Base-by-base conservation (phyloP, 2,797 vertebrate genomes). In the Aselliscus stoliczkanus region DNA sequence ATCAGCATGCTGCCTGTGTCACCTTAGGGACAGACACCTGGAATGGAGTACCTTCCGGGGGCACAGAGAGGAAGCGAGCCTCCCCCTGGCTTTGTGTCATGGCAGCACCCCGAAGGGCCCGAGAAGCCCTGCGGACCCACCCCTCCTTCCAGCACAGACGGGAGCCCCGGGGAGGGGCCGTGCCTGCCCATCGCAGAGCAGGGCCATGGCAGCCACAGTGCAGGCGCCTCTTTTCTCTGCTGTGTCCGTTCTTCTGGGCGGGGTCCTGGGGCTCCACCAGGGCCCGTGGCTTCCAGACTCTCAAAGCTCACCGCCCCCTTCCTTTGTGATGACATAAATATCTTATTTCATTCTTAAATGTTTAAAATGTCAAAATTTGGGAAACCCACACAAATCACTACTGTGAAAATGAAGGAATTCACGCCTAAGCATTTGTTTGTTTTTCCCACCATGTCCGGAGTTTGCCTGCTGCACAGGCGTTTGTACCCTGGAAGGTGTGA, bases 381-480 rank as follows among this genome's bases (percentile, higher is more conserved):
- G 69, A 67, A 70, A 12, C 17, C 14, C 14, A 10, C 5, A 0
- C 10, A 6, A 6, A 37, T n/a, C 29, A 4, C 64, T 29, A 23
- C 62, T 4, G 0, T 12, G 65, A 18, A 42, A 44, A 20, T 13
- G 0, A 17, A 31, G 67, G 39, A n/a, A 3, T 12, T 9, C 12
- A 65, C 14, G 3, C 13, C 0, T 21, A 15, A 42, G 23, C 54
- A 0, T 8, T 3, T 2, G 2, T 3, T 39, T 18, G 14, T 44
- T 11, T 7, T 23, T 14, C 0, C 37, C 0, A 1, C 7, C 13
- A 0, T 4, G 12, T 25, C 42, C 44, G 0, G 20, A 18, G 47
- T 29, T 0, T 3, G 18, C 23, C 34, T 0, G 4, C 18, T 0
- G 21, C 39, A 1, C 31, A 1, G 52, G 15, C 52, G 52, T 20